Evolutionary conservation across 2,113 vertebrate genomes (phyloP), one percentile per base, ranked within the genome.

Genomic region (Rhynchopsitta pachyrhyncha): DNA sequence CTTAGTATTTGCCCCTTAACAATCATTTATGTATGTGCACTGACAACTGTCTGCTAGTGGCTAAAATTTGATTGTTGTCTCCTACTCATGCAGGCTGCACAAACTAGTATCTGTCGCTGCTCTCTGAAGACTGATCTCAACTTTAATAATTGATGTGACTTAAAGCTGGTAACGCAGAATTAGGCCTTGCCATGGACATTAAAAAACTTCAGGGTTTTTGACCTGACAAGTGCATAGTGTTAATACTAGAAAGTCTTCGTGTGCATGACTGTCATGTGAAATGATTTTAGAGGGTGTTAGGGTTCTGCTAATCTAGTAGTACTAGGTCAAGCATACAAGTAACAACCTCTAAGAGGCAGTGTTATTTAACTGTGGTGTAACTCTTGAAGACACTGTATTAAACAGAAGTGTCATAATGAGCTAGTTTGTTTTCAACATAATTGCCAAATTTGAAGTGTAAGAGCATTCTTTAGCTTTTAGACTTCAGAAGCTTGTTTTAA

Each of bases 391-490:
- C 6, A 4, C 9, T 55, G 10, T 46, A 10, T 93, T 88, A 86
- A 93, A 81, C 50, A 81, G 31, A 88, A 57, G 86, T 76, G 44
- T 90, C 59, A 13, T 87, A 71, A 94, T 92, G 57, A 91, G 62
- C 33, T 86, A 31, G n/a, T 78, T 93, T 92, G 55, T 50, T 93
- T 86, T 89, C 86, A 42, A 53, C 39, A 1, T 62, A 89, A 91
- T 68, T 49, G 62, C 81, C 47, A 69, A 81, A 91, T 85, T 27
- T 82, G 57, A 95, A 95, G 78, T 53, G 70, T 91, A 89, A 87
- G 69, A 71, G 60, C 52, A 47, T 83, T 93, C 11, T 95, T 95
- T 84, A 84, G 89, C 62, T 86, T 80, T 88, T 75, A 69, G 46
- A 39, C 64, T 86, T 91, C 10, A 64, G 52, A 68, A 85, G 77